phyloP scores from a whole-genome alignment of 2,113 vertebrate species.

The Otolemur garnettii region DNA sequence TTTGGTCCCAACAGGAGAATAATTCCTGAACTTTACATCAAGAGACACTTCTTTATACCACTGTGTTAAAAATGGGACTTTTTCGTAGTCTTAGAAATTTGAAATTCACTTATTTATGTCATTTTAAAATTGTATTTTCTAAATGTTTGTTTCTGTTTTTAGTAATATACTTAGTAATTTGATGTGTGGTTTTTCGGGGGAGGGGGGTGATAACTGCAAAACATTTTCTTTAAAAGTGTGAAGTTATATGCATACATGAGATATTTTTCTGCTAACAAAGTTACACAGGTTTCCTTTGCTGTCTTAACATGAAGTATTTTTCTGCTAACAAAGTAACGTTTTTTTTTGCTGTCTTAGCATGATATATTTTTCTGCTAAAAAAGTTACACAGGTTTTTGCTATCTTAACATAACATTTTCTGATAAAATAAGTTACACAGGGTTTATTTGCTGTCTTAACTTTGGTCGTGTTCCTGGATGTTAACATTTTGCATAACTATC shows the following conservation, averaged over 20 bases:
- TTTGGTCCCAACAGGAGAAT: conserved; percentile 88
- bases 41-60: conserved; percentile 91
- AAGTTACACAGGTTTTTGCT: too few relatives aligned
- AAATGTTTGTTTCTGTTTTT: conserved; percentile 93
- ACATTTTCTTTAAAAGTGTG: conserved; percentile 92
- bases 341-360: too few relatives aligned
- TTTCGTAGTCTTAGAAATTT: conserved; percentile 89
- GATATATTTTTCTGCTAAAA: too few relatives aligned
- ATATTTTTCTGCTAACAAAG: conserved; percentile 64
- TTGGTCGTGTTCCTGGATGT: conserved; percentile 92
- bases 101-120: conserved; percentile 88
- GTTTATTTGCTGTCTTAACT: conserved; percentile 81
- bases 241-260: conserved; percentile 88
- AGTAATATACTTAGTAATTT: conserved; percentile 89
- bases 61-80: conserved; percentile 87
- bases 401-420: neutral
- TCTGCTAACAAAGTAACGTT: too few relatives aligned
- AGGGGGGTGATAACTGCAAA: conserved; percentile 87
- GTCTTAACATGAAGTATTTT: too few relatives aligned
- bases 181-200: conserved; percentile 87
- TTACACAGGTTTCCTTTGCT: too few relatives aligned
- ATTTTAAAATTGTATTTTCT: conserved; percentile 91
- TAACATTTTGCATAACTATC: conserved; percentile 96
- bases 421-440: neutral
- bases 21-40: conserved; percentile 88